Conservation (phyloP, 2,888 invertebrate genomes). For the Zonitis immaculata region DNA sequence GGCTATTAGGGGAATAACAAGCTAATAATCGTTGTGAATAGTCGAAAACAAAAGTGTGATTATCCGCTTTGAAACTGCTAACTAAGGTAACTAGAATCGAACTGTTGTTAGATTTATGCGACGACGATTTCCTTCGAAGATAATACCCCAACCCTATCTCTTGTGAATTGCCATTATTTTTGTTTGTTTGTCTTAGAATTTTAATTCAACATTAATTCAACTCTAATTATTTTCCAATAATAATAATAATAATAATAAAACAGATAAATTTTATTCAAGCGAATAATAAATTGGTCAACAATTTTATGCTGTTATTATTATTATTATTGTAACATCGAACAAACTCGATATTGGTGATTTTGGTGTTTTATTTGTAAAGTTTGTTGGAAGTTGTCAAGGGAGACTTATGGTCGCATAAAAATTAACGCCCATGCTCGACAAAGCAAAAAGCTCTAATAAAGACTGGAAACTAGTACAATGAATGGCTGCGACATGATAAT, state of each 20-base stretch:
- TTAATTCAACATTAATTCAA: conserved; percentile 11
- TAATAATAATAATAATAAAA: conserved; percentile 7
- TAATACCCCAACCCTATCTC: conserved; percentile 10
- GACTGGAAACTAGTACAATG: not conserved
- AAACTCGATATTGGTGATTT: conserved; percentile 2
- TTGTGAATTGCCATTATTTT: not conserved
- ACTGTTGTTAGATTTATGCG: conserved; percentile 38
- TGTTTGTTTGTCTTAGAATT: conserved; percentile 17
- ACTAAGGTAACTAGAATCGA: conserved; percentile 41
- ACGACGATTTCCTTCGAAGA: conserved; percentile 31
- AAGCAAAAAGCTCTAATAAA: not conserved
- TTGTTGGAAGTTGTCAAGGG: conserved; percentile 20
- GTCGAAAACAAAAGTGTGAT: conserved; percentile 67
- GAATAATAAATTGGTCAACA: conserved; percentile 37
- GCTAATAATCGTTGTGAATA: conserved; percentile 64
- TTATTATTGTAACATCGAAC: conserved; percentile 22
- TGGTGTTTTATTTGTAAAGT: conserved; percentile 21
- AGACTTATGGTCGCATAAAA: conserved; percentile 33
- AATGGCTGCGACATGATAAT: not conserved
- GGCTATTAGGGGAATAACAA: conserved; percentile 54
- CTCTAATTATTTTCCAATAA: conserved; percentile 9
- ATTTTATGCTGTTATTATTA: no score
- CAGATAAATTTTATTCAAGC: conserved; percentile 4
- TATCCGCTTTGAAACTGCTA: conserved; percentile 48
- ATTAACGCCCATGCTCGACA: conserved; percentile 24